Evolutionary conservation across 1,140 invertebrate species (phyloP).

Genomic region (Cherax quadricarinatus): DNA sequence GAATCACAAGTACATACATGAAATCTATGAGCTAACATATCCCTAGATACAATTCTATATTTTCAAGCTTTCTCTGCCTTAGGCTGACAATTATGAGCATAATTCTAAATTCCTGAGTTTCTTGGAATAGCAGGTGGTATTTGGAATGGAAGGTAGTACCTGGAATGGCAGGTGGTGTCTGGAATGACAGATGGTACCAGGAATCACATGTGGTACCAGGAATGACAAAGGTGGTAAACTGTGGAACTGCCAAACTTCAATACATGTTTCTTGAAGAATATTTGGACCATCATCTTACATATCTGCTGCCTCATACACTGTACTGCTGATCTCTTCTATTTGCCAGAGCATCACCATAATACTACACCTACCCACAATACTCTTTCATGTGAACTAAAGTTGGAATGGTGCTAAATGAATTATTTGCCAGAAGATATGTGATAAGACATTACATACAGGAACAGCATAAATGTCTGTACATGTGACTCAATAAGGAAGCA

Average conservation of each 20-base stretch:
- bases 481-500: no score
- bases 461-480: no score
- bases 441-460: no score
- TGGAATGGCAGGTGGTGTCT: no score
- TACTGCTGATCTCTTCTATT: neutral
- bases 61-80: neutral
- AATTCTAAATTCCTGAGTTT: constrained; percentile 19
- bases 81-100: constrained; percentile 2
- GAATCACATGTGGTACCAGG: no score
- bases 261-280: neutral
- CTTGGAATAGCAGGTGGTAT: neutral
- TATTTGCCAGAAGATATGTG: no score
- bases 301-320: neutral
- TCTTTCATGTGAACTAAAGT: neutral
- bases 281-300: neutral
- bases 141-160: no score
- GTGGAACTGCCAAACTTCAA: neutral
- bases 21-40: neutral
- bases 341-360: neutral
- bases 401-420: no score
- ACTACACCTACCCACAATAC: neutral
- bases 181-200: no score
- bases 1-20: no score
- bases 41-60: neutral
- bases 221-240: neutral